These are phyloP conservation scores for Machimus atricapillus DNA, from an alignment of 2,888 invertebrate genomes.

Conservation along the genomic window DNA sequence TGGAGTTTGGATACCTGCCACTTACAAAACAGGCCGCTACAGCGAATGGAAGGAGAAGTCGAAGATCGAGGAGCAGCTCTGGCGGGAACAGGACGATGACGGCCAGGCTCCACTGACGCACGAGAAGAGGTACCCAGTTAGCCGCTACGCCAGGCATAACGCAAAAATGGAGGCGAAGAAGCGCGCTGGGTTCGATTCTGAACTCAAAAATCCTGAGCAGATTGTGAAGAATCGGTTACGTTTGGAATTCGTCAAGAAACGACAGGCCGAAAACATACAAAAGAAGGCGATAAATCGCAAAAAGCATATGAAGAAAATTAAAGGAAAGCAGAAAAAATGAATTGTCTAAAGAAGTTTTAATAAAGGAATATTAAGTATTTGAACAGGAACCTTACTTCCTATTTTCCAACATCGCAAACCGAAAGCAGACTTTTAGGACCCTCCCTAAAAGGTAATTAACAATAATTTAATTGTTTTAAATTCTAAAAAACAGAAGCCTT, in stretches of 20 bases:
- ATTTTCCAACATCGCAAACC: no score
- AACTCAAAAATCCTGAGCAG: constrained; percentile 77
- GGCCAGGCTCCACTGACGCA: constrained; percentile 53
- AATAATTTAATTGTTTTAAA: no score
- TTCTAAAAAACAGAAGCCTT: no score
- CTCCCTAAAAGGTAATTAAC: no score
- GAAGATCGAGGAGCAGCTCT: constrained; percentile 60
- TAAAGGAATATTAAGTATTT: not conserved
- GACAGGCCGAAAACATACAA: constrained; percentile 64
- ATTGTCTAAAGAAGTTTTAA: not conserved
- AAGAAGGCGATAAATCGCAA: constrained; percentile 62
- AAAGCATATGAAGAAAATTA: constrained; percentile 56
- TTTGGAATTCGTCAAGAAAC: constrained; percentile 68
- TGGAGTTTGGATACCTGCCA: constrained; percentile 91
- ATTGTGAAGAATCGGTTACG: constrained; percentile 75
- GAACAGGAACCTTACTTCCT: not conserved
- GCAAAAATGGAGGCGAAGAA: constrained; percentile 72
- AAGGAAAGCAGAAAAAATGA: constrained; percentile 29
- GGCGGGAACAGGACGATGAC: constrained; percentile 57
- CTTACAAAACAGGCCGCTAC: constrained; percentile 91
- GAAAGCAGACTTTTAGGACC: no score
- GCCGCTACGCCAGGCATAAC: constrained; percentile 82
- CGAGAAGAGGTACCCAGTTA: constrained; percentile 63
- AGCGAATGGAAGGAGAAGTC: constrained; percentile 84
- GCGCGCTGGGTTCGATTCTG: constrained; percentile 63